phyloP scores from a whole-genome alignment of 2,888 invertebrate species.

The Agrotis exclamationis region DNA sequence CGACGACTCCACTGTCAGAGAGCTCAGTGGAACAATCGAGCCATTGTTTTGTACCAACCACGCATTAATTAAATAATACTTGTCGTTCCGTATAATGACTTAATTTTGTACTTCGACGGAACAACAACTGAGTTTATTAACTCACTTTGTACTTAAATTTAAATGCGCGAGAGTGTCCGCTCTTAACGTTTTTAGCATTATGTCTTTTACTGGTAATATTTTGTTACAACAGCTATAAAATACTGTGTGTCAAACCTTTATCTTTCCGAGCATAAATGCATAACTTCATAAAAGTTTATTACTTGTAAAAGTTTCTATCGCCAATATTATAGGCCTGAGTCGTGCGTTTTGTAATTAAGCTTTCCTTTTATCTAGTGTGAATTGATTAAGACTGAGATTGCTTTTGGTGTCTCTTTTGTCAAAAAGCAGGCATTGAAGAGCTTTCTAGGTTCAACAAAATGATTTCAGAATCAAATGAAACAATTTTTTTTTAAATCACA shows the following conservation, averaged over 20 bases:
- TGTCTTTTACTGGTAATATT: slow-evolving; percentile 67
- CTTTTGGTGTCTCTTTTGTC: slow-evolving; percentile 10
- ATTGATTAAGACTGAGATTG: slow-evolving; percentile 41
- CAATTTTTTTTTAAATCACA: background rate
- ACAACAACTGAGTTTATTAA: slow-evolving; percentile 63
- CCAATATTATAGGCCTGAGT: slow-evolving; percentile 58
- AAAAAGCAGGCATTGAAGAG: slow-evolving; percentile 1
- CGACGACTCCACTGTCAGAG: slow-evolving; percentile 64
- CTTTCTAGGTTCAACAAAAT: background rate
- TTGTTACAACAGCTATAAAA: slow-evolving; percentile 68
- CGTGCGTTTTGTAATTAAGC: slow-evolving; percentile 52
- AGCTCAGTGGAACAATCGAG: slow-evolving; percentile 74
- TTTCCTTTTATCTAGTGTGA: slow-evolving; percentile 47
- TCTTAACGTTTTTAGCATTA: slow-evolving; percentile 56
- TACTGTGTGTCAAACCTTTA: slow-evolving; percentile 56
- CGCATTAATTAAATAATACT: slow-evolving; percentile 81
- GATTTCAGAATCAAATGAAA: background rate
- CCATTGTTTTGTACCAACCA: slow-evolving; percentile 78
- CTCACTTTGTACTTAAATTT: slow-evolving; percentile 63
- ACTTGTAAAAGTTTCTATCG: slow-evolving; percentile 66
- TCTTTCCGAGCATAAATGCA: slow-evolving; percentile 59
- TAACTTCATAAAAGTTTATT: slow-evolving; percentile 61
- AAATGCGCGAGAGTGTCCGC: slow-evolving; percentile 57
- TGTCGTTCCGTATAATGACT: slow-evolving; percentile 78
- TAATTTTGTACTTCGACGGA: slow-evolving; percentile 74